phyloP scores from a whole-genome alignment of 2,113 vertebrate genomes.

The Eidolon helvum region DNA sequence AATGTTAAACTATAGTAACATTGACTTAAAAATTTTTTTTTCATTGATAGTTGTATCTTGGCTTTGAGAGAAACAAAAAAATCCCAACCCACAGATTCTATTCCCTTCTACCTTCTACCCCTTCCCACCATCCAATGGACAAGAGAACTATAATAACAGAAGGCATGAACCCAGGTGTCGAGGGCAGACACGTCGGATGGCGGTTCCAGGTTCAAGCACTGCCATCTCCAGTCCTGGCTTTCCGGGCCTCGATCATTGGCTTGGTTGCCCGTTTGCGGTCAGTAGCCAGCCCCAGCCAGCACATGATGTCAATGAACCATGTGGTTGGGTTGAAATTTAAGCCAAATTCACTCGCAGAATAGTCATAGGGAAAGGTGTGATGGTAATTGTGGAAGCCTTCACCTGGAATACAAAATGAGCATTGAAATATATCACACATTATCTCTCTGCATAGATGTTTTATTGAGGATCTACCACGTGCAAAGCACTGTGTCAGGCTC shows the following conservation, averaged over 20 bases:
- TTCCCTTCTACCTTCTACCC: neutral
- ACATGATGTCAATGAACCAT: constrained; percentile 91
- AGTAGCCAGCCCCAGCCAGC: constrained; percentile 87
- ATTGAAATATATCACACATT: neutral
- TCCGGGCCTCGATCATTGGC: constrained; percentile 84
- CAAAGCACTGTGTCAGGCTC: neutral
- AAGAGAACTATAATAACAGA: neutral
- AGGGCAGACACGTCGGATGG: accelerated
- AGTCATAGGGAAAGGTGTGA: constrained; percentile 89
- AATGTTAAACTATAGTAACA: constrained; percentile 75
- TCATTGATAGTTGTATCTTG: constrained; percentile 50
- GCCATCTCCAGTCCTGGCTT: constrained; percentile 87
- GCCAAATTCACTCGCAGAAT: constrained; percentile 88
- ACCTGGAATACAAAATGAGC: constrained; percentile 79
- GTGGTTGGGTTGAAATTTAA: constrained; percentile 89
- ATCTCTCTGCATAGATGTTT: neutral
- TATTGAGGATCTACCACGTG: neutral
- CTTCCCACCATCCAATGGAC: neutral
- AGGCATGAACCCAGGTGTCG: neutral
- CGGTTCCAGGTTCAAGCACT: constrained; percentile 72
- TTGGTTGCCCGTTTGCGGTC: constrained; percentile 83
- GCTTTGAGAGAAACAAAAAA: constrained; percentile 74
- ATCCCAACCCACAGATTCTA: neutral
- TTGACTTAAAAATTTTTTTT: constrained; percentile 50
- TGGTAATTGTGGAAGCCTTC: constrained; percentile 89